Percentiles rank a stretch among this genome's conserved stretches.
These are phyloP conservation scores for Cremastinae sp. DNA, from an alignment of 2,888 invertebrate genomes.

Conservation along the genomic window DNA sequence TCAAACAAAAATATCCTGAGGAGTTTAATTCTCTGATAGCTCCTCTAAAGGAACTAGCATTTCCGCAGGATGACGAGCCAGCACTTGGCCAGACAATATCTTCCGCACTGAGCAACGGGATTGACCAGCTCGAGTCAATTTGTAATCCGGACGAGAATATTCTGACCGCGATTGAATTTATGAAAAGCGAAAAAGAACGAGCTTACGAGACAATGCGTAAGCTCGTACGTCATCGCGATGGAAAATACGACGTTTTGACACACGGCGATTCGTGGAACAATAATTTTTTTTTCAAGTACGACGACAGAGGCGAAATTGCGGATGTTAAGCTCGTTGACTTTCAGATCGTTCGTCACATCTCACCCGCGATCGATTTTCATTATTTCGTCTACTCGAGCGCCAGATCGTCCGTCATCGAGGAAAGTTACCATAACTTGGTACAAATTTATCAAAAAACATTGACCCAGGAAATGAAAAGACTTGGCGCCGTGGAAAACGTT, in stretches of 20 bases:
- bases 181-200: constrained; percentile 46
- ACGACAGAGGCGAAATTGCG: constrained; percentile 50
- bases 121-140: constrained; percentile 62
- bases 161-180: constrained; percentile 44
- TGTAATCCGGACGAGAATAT: constrained; percentile 55
- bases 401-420: constrained; percentile 62
- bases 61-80: constrained; percentile 60
- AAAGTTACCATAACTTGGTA: constrained; percentile 64
- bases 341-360: constrained; percentile 68
- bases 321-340: constrained; percentile 69
- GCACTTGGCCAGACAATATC: constrained; percentile 62
- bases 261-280: constrained; percentile 75
- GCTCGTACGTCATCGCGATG: constrained; percentile 46
- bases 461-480: constrained; percentile 53
- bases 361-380: constrained; percentile 70
- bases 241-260: constrained; percentile 68
- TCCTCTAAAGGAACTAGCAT: constrained; percentile 65
- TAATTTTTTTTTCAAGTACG: constrained; percentile 70
- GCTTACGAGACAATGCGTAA: constrained; percentile 56
- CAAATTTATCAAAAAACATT: constrained; percentile 64
- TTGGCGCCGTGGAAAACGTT: constrained; percentile 46
- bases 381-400: constrained; percentile 72
- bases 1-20: constrained; percentile 63
- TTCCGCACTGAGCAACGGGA: constrained; percentile 52
- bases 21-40: constrained; percentile 63